Evolutionary conservation across 1,140 invertebrate genomes (phyloP), one percentile per base, ranked within the genome.

Genomic region (Trichonephila inaurata): DNA sequence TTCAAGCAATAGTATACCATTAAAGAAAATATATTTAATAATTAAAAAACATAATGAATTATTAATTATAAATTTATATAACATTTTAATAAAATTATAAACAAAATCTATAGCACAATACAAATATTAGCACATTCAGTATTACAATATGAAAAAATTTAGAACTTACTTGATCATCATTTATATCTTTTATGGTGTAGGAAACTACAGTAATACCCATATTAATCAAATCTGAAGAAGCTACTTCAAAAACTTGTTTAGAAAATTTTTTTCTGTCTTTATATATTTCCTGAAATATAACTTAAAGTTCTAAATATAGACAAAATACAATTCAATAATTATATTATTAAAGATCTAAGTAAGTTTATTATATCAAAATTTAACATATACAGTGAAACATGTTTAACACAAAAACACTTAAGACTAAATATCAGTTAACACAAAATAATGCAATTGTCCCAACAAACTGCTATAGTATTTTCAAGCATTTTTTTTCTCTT

Each of bases 191-290:
- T 21, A 99, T 96, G 6, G 99, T 99, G 96, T 99, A 99, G 3
- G 98, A 99, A 18, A 99, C 98, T 6, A 99, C 99, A 89, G 98
- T 99, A 95, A 99, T 99, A 21, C 99, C 98, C 98, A 99, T 99
- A 95, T 99, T 99, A 94, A 99, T 98, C 93, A 99, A 96, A 96
- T 99, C 99, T 92, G 98, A 98, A 28, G 98, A 99, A 10, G 96
- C 96, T 14, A 98, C 98, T 96, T 99, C 98, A 95, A 99, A 99
- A 6, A 99, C 98, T 96, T 99, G 98, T 96, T 99, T 99, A 94
- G 98, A 99, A 96, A 99, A 99, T 96, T 99, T 99, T 96, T 99
- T 99, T 83, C 99, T 97, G 96, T 99, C 99, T 96, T 99, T 99
- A 96, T 99, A 99, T 95, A 99, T 99, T 96, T 99, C 99, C 97